Percentiles rank a stretch among this genome's conserved stretches.
Evolutionary conservation across 2,113 vertebrate genomes (phyloP).

Genomic region (Heterotis niloticus): DNA sequence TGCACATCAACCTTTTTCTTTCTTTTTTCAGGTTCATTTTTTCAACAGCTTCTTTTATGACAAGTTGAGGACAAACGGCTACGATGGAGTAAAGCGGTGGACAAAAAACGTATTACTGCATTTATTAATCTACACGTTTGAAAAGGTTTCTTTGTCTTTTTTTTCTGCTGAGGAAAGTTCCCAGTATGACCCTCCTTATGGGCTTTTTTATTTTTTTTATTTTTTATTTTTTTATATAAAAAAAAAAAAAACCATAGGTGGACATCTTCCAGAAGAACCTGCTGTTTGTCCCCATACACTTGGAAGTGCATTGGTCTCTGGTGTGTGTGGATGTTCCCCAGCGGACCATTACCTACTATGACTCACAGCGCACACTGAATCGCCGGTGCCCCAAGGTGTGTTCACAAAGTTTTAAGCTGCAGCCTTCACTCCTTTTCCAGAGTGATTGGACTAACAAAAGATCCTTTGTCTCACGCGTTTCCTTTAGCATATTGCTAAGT

Average conservation of each 20-base stretch:
- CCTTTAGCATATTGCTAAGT: conserved; percentile 83
- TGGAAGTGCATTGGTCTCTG: conserved; percentile 91
- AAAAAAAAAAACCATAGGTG: conserved; percentile 70
- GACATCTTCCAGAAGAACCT: conserved; percentile 90
- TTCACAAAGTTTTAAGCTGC: conserved; percentile 72
- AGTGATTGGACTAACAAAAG: no score
- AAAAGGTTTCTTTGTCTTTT: not conserved
- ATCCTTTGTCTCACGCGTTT: conserved; percentile 1
- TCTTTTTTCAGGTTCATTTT: conserved; percentile 78
- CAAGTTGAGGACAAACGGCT: conserved; percentile 86
- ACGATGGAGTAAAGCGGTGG: conserved; percentile 89
- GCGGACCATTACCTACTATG: conserved; percentile 82
- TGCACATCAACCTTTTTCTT: not conserved
- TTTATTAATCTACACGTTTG: not conserved
- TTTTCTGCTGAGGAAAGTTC: not conserved
- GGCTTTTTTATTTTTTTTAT: not conserved
- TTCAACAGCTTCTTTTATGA: conserved; percentile 96
- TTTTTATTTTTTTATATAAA: no score
- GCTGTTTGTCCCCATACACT: conserved; percentile 84
- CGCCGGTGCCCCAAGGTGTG: conserved; percentile 85
- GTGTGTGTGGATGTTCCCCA: conserved; percentile 79
- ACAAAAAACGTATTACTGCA: conserved; percentile 80
- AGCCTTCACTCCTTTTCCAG: not conserved
- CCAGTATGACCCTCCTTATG: no score
- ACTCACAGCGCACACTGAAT: conserved; percentile 88